Evolutionary conservation across 1,140 invertebrate genomes (phyloP), one percentile per base, ranked within the genome.

Genomic region (Drosophila micromelanica): DNA sequence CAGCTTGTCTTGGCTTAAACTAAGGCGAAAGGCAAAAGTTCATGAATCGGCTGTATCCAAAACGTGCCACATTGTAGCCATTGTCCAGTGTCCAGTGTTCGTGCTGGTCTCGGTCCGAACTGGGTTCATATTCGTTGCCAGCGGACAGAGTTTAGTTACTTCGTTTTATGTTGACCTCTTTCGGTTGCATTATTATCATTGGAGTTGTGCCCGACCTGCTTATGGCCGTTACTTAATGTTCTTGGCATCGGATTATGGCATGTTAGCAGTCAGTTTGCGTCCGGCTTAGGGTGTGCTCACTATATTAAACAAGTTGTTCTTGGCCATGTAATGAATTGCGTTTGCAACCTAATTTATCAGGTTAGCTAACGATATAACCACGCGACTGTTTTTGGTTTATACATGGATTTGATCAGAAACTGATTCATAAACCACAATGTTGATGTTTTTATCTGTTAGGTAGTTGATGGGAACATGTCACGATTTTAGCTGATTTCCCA

Each of bases 161-260:
- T 79, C 68, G 87, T 82, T 89, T 79, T 45, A 65, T 63, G 49
- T 74, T 79, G 81, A 87, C 67, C 78, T 81, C 75, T 71, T 86
- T 87, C 30, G 65, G 65, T 62, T 72, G 70, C 75, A 81, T 87
- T 87, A 82, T 86, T 89, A 86, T 86, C 78, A 86, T 76, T 82
- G 78, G 71, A 81, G 67, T 76, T 81, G 60, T 52, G 72, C 42
- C 68, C 55, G 62, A 60, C 74, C 73, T 73, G 62, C 56, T 73
- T 69, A 51, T 42, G 37, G 59, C 80, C 49, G 32, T 67, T 42
- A 51, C 54, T 72, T 65, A 59, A 57, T 72, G 77, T 72, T 73
- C 64, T 67, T 78, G 75, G 65, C 59, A 70, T 67, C 42, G 70
- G 74, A 78, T 81, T 84, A 80, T 85, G 71, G 75, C 82, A 77